Conservation (phyloP, 2,797 vertebrate genomes). For the Myripristis murdjan region DNA sequence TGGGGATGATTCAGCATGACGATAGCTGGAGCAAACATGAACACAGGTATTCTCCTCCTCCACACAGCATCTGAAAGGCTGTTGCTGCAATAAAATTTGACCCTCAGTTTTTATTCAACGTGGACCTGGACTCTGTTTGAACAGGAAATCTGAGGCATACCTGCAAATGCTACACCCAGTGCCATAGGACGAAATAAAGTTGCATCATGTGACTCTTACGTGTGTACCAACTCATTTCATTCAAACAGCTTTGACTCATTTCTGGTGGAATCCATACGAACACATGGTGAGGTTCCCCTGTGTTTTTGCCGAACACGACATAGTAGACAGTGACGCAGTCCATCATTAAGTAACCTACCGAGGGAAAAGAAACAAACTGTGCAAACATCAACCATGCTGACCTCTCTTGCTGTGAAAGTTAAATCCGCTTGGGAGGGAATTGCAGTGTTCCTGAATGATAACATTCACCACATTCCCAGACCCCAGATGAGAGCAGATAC, state of each 20-base stretch:
- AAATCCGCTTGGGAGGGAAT: constrained; percentile 14
- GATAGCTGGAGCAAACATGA: no score
- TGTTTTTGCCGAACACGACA: background rate
- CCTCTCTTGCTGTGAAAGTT: background rate
- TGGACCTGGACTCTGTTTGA: constrained; percentile 16
- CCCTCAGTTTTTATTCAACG: background rate
- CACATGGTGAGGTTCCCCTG: background rate
- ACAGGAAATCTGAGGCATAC: constrained; percentile 15
- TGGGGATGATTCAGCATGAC: no score
- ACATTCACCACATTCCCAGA: constrained; percentile 52
- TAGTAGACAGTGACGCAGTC: background rate
- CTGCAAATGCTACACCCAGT: constrained; percentile 7
- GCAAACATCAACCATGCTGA: constrained; percentile 2
- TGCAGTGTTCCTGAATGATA: constrained; percentile 27
- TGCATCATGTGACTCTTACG: background rate
- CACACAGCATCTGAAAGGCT: constrained; percentile 8
- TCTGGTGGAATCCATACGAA: background rate
- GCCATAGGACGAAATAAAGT: constrained; percentile 2
- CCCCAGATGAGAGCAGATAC: constrained; percentile 54
- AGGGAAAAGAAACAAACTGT: background rate
- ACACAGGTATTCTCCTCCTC: background rate
- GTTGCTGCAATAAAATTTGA: background rate
- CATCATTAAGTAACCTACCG: background rate
- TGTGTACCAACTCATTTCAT: background rate
- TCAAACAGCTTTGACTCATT: background rate